phyloP scores from a whole-genome alignment of 2,888 invertebrate genomes.

The Tanypteryx hageni region DNA sequence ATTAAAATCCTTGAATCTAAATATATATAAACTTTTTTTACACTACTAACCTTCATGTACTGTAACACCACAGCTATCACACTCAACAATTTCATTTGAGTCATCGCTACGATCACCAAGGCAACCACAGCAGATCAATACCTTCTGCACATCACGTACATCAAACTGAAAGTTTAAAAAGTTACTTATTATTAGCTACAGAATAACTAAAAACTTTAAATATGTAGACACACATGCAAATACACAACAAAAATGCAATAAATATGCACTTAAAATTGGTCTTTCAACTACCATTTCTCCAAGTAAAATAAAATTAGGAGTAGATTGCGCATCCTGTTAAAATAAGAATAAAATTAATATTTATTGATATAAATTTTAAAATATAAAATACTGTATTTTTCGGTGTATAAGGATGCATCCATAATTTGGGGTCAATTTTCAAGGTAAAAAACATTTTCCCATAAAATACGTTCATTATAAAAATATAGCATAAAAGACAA shows the following conservation, averaged over 20 bases:
- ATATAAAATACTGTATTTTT: too few relatives aligned
- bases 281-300: background rate
- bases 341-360: background rate
- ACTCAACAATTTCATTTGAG: slow-evolving; percentile 97
- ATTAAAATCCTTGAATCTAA: background rate
- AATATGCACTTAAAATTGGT: background rate
- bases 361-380: too few relatives aligned
- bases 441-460: too few relatives aligned
- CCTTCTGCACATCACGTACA: slow-evolving; percentile 79
- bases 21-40: background rate
- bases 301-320: background rate
- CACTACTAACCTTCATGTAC: slow-evolving; percentile 90
- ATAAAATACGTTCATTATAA: too few relatives aligned
- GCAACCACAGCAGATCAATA: slow-evolving; percentile 94
- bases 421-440: too few relatives aligned
- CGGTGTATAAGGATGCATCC: too few relatives aligned
- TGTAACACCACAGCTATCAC: slow-evolving; percentile 96
- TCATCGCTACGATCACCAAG: slow-evolving; percentile 95
- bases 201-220: too few relatives aligned
- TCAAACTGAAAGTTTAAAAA: slow-evolving; percentile 65
- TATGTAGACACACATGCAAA: background rate
- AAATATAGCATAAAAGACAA: too few relatives aligned
- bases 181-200: too few relatives aligned
- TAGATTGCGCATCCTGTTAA: background rate
- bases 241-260: background rate